Evolutionary conservation across 2,797 vertebrate species (phyloP).

Genomic region (Craterocephalus amniculus): DNA sequence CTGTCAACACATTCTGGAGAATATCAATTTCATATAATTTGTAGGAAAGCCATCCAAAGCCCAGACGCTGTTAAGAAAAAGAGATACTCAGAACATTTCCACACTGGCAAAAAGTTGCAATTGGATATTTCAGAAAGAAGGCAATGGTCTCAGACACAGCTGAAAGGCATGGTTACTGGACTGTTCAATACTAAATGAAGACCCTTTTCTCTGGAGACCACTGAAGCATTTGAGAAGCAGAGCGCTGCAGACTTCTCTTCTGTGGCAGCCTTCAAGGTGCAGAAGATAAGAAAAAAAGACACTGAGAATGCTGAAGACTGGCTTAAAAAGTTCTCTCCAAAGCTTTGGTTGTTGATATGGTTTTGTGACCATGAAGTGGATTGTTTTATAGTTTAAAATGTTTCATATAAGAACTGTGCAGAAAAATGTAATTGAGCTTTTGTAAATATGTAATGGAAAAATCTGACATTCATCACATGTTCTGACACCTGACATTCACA

Average conservation of each 20-base stretch:
- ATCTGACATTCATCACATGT: too few relatives aligned
- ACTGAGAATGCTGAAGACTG: conserved; percentile 63
- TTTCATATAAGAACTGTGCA: neutral
- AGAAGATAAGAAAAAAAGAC: conserved; percentile 81
- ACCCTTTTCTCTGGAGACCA: conserved; percentile 68
- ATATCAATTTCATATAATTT: conserved; percentile 65
- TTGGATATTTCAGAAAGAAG: conserved; percentile 54
- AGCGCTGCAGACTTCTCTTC: conserved; percentile 58
- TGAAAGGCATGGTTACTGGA: conserved; percentile 75
- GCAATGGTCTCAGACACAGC: conserved; percentile 61
- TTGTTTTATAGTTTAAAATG: neutral
- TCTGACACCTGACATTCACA: too few relatives aligned
- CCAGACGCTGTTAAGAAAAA: conserved; percentile 33
- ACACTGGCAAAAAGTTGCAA: conserved; percentile 38
- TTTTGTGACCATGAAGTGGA: conserved; percentile 32
- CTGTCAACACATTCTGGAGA: conserved; percentile 63
- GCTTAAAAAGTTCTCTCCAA: conserved; percentile 64
- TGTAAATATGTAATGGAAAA: too few relatives aligned
- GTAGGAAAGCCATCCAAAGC: conserved; percentile 51
- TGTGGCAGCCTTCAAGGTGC: conserved; percentile 79
- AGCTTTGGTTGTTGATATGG: conserved; percentile 59
- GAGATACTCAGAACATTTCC: conserved; percentile 51
- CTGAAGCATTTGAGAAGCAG: conserved; percentile 70
- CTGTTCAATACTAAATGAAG: conserved; percentile 76
- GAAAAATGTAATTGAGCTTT: neutral